Evolutionary conservation across 2,888 invertebrate genomes (phyloP).

Genomic region (Seladonia tumulorum): DNA sequence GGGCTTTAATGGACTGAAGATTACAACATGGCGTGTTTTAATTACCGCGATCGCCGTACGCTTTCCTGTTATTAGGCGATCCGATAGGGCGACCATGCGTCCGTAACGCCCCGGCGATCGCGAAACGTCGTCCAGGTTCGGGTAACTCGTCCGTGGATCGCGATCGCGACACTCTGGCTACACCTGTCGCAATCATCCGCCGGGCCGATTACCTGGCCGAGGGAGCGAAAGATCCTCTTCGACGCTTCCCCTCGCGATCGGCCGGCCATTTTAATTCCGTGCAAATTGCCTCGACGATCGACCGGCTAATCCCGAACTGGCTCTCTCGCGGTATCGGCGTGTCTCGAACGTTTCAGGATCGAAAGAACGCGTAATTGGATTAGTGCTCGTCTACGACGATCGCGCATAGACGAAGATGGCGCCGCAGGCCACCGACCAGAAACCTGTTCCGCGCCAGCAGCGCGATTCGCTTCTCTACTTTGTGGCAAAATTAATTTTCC

Average conservation of each 20-base stretch:
- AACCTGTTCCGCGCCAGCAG: constrained; percentile 19
- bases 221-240: not conserved
- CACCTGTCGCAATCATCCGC: constrained; percentile 54
- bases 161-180: constrained; percentile 56
- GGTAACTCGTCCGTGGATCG: constrained; percentile 6
- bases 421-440: not conserved
- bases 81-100: constrained; percentile 57
- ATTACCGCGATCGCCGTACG: constrained; percentile 69
- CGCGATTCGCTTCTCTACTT: constrained; percentile 3
- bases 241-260: not conserved
- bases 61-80: constrained; percentile 71
- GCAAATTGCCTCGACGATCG: constrained; percentile 47
- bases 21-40: constrained; percentile 71
- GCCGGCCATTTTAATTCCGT: constrained; percentile 54
- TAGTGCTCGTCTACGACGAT: constrained; percentile 21
- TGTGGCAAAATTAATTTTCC: constrained; percentile 45
- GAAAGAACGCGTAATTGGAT: constrained; percentile 43
- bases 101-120: constrained; percentile 60
- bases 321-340: constrained; percentile 9
- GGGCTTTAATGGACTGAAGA: constrained; percentile 71
- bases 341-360: constrained; percentile 9
- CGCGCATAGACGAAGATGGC: not conserved
- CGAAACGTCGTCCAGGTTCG: too few relatives aligned
- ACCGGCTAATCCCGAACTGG: constrained; percentile 5
- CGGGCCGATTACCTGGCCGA: constrained; percentile 41